A percentile compares a stretch with the other conserved stretches of the same genome.
phyloP scores from a whole-genome alignment of 2,888 invertebrate species.

The Disparrhopalites patrizii region DNA sequence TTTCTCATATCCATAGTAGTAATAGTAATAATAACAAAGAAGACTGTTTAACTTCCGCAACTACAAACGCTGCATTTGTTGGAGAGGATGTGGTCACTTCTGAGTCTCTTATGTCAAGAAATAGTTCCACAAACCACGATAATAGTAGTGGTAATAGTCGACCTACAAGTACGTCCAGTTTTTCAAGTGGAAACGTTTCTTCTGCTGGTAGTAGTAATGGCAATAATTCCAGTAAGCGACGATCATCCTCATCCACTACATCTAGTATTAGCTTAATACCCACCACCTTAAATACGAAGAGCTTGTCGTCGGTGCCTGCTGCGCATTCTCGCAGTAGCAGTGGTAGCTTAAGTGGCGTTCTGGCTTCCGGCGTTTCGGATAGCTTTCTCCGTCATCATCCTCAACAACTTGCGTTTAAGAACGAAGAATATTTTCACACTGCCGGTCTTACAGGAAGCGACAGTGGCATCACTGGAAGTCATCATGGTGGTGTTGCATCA shows the following conservation, averaged over 20 bases:
- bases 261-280: no score
- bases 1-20: no score
- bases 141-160: background rate
- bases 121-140: background rate
- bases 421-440: background rate
- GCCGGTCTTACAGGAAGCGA: background rate
- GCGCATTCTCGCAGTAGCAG: no score
- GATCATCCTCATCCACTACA: background rate
- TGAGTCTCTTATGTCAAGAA: background rate
- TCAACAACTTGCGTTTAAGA: constrained; percentile 4
- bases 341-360: background rate
- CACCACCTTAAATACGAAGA: no score
- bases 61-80: background rate
- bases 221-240: background rate
- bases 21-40: no score
- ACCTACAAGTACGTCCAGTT: background rate
- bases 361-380: background rate
- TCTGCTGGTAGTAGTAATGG: background rate
- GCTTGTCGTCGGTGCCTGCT: no score
- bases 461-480: background rate
- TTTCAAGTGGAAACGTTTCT: background rate
- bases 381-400: background rate
- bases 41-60: no score
- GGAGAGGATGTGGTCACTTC: background rate
- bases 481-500: background rate